These are phyloP conservation scores for Noctua janthina DNA, from an alignment of 2,888 invertebrate genomes.

Conservation along the genomic window DNA sequence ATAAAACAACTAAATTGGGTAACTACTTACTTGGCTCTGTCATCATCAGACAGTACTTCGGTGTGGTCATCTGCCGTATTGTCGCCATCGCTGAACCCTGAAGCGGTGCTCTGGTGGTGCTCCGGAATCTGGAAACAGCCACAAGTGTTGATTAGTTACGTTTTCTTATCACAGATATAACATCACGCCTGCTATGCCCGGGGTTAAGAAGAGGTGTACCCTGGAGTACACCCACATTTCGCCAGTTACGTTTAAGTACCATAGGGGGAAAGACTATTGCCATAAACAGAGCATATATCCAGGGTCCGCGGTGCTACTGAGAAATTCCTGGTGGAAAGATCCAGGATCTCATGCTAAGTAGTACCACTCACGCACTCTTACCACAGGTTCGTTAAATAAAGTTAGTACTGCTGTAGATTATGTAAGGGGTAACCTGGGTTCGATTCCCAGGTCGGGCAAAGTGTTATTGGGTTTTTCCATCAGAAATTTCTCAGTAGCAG, in stretches of 20 bases:
- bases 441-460: too few species aligned
- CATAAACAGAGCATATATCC: too few species aligned
- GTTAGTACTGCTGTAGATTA: not conserved
- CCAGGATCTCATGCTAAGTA: not conserved
- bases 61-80: constrained; percentile 82
- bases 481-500: too few species aligned
- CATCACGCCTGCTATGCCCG: not conserved
- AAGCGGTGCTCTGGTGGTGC: constrained; percentile 86
- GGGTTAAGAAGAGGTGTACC: not conserved
- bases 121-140: constrained; percentile 84
- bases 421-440: not conserved
- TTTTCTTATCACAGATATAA: not conserved
- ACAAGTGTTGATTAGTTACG: not conserved
- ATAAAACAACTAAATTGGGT: not conserved
- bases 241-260: not conserved
- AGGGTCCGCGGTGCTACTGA: not conserved
- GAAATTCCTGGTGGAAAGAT: not conserved
- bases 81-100: constrained; percentile 87
- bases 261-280: not conserved
- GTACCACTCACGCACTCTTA: not conserved
- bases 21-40: constrained; percentile 82
- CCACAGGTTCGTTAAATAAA: not conserved
- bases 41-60: constrained; percentile 83
- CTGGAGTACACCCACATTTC: not conserved
- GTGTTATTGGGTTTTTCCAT: too few species aligned